A percentile compares a stretch with the other conserved stretches of the same genome.
These are phyloP conservation scores for Sinocyclocheilus grahami DNA, from an alignment of 2,113 vertebrate species.

Conservation along the genomic window DNA sequence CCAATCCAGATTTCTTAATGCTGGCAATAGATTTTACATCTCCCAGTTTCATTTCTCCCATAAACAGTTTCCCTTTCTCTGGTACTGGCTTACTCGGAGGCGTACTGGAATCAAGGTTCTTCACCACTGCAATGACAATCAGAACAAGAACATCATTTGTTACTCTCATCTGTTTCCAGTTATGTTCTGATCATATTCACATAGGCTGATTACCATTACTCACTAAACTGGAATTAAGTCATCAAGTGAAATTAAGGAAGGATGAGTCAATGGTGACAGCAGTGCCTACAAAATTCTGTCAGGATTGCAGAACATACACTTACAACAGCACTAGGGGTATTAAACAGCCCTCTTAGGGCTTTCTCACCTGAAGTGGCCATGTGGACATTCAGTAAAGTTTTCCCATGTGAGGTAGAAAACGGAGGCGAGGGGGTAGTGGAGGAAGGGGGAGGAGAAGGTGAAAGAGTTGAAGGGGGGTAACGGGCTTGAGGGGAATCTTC, in stretches of 20 bases:
- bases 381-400: slow-evolving; percentile 64
- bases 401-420: slow-evolving; percentile 47
- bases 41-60: slow-evolving; percentile 59
- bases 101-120: slow-evolving; percentile 39
- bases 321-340: background rate
- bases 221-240: slow-evolving; percentile 50
- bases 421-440: background rate
- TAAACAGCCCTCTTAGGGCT: background rate
- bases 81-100: slow-evolving; percentile 42
- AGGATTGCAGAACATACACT: background rate
- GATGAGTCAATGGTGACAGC: slow-evolving; percentile 51
- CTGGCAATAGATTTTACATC: slow-evolving; percentile 73
- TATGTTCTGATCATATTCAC: slow-evolving; percentile 55
- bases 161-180: slow-evolving; percentile 50
- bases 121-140: slow-evolving; percentile 58
- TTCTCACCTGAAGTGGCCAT: slow-evolving; percentile 70
- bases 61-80: slow-evolving; percentile 53
- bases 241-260: slow-evolving; percentile 31
- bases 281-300: slow-evolving; percentile 47
- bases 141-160: slow-evolving; percentile 45
- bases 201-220: slow-evolving; percentile 58
- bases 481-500: slow-evolving; percentile 69
- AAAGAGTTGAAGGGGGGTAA: slow-evolving; percentile 55
- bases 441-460: slow-evolving; percentile 51
- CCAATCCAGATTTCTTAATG: slow-evolving; percentile 72